Percentiles rank a stretch among this genome's conserved stretches.
phyloP scores from a whole-genome alignment of 1,140 invertebrate species.

The Hycleus phaleratus region DNA sequence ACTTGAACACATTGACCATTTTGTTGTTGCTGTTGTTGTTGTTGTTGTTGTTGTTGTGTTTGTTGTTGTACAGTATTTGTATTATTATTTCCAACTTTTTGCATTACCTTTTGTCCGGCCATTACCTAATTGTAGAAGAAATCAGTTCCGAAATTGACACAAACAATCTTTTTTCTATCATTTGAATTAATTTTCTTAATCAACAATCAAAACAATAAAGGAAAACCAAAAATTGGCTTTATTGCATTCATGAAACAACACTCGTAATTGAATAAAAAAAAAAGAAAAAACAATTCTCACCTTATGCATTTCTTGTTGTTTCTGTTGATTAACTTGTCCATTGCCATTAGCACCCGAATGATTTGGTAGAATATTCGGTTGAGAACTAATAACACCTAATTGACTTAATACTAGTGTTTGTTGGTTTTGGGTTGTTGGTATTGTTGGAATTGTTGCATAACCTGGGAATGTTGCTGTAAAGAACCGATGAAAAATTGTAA shows the following conservation, averaged over 20 bases:
- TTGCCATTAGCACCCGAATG: slow-evolving; percentile 36
- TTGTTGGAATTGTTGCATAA: slow-evolving; percentile 66
- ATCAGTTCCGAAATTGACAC: slow-evolving; percentile 1
- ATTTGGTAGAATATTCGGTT: slow-evolving; percentile 55
- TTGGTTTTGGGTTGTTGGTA: slow-evolving; percentile 64
- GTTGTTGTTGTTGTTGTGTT: slow-evolving; percentile 2
- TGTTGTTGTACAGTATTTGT: slow-evolving; percentile 38
- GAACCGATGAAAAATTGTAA: background rate
- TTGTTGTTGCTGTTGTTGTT: slow-evolving; percentile 36
- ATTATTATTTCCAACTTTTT: slow-evolving; percentile 44
- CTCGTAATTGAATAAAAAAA: too few species aligned
- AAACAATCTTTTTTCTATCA: slow-evolving; percentile 4
- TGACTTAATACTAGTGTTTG: slow-evolving; percentile 75
- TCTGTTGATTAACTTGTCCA: slow-evolving; percentile 43
- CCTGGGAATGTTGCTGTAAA: slow-evolving; percentile 52
- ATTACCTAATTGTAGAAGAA: slow-evolving; percentile 36
- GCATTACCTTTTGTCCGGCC: slow-evolving; percentile 49
- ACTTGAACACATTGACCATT: slow-evolving; percentile 58
- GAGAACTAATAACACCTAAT: slow-evolving; percentile 63
- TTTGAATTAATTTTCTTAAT: background rate
- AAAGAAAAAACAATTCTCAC: slow-evolving; percentile 7
- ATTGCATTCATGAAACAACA: background rate
- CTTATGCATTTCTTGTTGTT: slow-evolving; percentile 36
- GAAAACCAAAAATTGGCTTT: background rate
- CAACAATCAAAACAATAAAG: background rate